Conservation (phyloP, 2,797 vertebrate species). For the Neoniphon sammara region DNA sequence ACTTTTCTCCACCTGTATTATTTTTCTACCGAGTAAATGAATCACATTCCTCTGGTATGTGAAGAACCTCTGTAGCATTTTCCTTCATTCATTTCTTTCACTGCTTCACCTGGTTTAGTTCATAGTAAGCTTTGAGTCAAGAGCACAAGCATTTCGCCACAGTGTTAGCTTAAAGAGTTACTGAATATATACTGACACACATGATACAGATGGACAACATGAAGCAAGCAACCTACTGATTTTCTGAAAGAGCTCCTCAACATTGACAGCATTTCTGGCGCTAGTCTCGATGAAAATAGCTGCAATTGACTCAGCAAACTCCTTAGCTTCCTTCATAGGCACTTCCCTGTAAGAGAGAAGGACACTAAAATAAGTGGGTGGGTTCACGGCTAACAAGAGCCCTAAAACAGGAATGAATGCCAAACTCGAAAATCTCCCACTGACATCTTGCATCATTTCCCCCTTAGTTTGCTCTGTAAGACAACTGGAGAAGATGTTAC, state of each 20-base stretch:
- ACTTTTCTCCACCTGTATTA: no score
- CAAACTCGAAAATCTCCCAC: neutral
- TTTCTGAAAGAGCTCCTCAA: constrained; percentile 98
- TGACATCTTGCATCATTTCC: constrained; percentile 15
- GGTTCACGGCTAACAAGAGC: neutral
- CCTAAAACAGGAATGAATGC: neutral
- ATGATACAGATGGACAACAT: neutral
- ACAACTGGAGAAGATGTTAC: neutral
- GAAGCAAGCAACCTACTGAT: constrained; percentile 90
- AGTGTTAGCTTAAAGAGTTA: neutral
- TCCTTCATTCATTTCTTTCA: no score
- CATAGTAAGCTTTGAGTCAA: neutral
- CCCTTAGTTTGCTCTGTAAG: neutral
- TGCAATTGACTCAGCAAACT: constrained; percentile 96
- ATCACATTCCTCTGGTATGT: no score
- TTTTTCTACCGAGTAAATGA: no score
- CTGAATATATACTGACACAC: neutral
- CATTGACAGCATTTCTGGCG: constrained; percentile 95
- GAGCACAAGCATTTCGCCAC: neutral
- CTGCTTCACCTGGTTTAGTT: no score
- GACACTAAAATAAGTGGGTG: neutral
- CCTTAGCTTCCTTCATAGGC: constrained; percentile 96
- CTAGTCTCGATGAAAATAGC: constrained; percentile 99
- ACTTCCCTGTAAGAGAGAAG: constrained; percentile 87
- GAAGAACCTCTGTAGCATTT: no score